Conservation (phyloP, 2,888 invertebrate genomes). For the Polydrusus pterygomalis region DNA sequence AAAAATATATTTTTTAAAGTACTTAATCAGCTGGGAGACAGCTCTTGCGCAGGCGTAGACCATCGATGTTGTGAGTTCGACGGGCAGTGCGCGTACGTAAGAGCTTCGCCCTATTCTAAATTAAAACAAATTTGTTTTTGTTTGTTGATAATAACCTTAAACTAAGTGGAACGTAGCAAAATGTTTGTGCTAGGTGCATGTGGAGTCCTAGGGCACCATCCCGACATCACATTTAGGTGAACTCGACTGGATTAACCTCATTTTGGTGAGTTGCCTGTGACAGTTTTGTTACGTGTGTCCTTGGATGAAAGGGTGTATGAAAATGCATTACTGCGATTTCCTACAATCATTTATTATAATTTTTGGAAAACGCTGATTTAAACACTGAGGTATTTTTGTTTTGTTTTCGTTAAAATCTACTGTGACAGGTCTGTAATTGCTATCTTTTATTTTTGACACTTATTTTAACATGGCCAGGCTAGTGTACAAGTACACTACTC, state of each 20-base stretch:
- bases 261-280: constrained; percentile 65
- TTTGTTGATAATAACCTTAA: constrained; percentile 70
- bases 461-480: constrained; percentile 37
- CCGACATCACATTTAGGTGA: constrained; percentile 58
- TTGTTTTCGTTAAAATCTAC: neutral
- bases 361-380: neutral
- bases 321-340: constrained; percentile 36
- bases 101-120: constrained; percentile 64
- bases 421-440: constrained; percentile 25
- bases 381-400: neutral
- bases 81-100: constrained; percentile 68
- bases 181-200: constrained; percentile 60
- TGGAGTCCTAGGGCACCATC: constrained; percentile 56
- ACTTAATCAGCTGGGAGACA: constrained; percentile 54
- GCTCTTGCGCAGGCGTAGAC: constrained; percentile 45
- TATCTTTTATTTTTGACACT: constrained; percentile 40
- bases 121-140: constrained; percentile 67
- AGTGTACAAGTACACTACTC: neutral
- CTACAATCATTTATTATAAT: neutral
- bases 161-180: constrained; percentile 63
- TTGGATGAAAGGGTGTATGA: constrained; percentile 65
- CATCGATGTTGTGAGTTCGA: constrained; percentile 52
- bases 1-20: constrained; percentile 46
- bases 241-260: constrained; percentile 65
- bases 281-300: constrained; percentile 65